Evolutionary conservation across 2,113 vertebrate genomes (phyloP), one percentile per base, ranked within the genome.

Genomic region (Phainopepla nitens): DNA sequence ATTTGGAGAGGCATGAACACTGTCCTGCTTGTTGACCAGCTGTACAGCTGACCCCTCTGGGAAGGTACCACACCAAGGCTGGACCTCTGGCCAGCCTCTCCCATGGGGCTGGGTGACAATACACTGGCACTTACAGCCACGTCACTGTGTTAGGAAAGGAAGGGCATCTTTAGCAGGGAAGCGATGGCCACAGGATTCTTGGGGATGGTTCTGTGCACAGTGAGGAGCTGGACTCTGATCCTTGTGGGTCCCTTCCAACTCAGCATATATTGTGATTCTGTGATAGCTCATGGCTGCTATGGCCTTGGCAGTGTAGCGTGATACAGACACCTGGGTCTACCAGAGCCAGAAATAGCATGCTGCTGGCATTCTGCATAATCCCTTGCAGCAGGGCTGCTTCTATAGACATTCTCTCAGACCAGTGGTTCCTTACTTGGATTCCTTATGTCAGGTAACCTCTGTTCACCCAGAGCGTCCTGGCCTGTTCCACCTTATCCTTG

Each of bases 221-320:
- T 23, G 53, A 39, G 47, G 45, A n/a, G 54, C 7, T 69, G 33
- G 22, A 28, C 22, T 51, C 33, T 39, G 31, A 27, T 50, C 17
- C 21, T 31, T 13, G 28, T 53, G 47, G 9, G 23, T 69, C 18
- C 13, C 23, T 60, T 61, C n/a, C 15, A 61, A 5, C 23, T 53
- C 64, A 69, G 64, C 19, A 4, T 24, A 18, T 28, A 3, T 11
- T 51, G 33, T 27, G 53, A 28, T 77, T 69, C 33, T 77, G 54
- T 14, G 33, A 28, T 4, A 42, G 28, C 4, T 79, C 20, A 25
- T 76, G 79, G 17, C 15, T 72, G 58, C 35, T 68, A 3, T 60
- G 47, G 13, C 42, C 65, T 75, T 75, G 36, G 11, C 20, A 22
- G 8, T 4, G 15, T 3, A 42, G 7, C 0, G 0, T 16, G 31